Evolutionary conservation across 2,113 vertebrate species (phyloP).

Genomic region (Damaliscus lunatus): DNA sequence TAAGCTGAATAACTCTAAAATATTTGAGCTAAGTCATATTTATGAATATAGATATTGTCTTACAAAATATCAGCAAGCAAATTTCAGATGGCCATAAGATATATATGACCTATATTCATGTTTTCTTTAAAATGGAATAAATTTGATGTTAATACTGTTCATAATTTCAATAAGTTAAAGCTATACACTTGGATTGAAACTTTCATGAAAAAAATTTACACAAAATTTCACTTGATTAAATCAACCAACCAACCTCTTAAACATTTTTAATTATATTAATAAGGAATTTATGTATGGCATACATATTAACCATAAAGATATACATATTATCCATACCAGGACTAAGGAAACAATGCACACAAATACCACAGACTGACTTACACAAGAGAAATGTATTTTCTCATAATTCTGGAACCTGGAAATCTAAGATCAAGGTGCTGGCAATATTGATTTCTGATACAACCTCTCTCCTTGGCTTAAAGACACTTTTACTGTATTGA

Average conservation of each 20-base stretch:
- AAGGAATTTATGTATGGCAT: background rate
- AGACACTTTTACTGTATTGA: background rate
- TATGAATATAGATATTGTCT: background rate
- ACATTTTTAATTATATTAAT: background rate
- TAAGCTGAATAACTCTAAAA: background rate
- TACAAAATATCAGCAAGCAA: background rate
- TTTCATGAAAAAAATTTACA: background rate
- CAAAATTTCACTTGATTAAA: background rate
- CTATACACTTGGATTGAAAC: background rate
- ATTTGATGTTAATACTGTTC: background rate
- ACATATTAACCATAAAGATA: background rate
- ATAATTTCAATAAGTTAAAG: background rate
- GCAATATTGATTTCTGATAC: background rate
- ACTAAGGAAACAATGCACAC: background rate
- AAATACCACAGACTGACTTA: background rate
- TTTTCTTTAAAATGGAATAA: background rate
- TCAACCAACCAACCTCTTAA: background rate
- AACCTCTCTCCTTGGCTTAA: background rate
- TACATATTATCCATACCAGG: background rate
- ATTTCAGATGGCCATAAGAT: background rate
- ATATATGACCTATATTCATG: too few relatives aligned
- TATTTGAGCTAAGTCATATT: background rate
- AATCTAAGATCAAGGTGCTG: background rate
- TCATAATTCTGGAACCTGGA: background rate
- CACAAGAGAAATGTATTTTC: background rate